Base-by-base conservation (phyloP, 1,140 invertebrate genomes). In the Diprion similis region DNA sequence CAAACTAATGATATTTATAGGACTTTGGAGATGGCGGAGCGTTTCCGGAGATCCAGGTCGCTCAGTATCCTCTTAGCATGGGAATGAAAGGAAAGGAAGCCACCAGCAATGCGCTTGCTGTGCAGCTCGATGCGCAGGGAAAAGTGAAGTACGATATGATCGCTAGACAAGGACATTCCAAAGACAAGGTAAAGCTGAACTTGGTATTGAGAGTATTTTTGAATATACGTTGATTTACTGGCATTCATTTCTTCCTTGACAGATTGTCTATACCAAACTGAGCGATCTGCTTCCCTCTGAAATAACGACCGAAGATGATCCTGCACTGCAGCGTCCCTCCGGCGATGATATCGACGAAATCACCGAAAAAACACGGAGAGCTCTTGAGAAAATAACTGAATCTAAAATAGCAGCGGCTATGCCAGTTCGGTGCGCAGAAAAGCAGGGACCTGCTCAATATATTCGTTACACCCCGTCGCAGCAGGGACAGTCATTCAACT, bases 121-220 rank as follows among this genome's bases (percentile, higher is more conserved):
- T 99, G 3, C 96, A 99, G 82, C 87, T 99, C 17, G 98, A 99
- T 90, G 93, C 96, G 19, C 91, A 95, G 73, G 96, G 96, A 10
- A 98, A 98, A 89, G 94, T 99, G 1, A 99, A 99, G 88, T 99
- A 99, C 87, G 98, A 99, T 86, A 92, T 96, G 6, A 93, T 99
- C 68, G 97, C 97, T 2, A 91, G 96, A 68, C 96, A 99, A 85
- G 98, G 98, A 0, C 97, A 99, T 87, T 91, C 92, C 15, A 98
- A 98, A 87, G 97, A 99, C 84, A 99, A 99, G 90, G 94, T 96
- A 79, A 76, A 65, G 64, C 64, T 75, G 74, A 66, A 47, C 75
- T 13, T 46, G 68, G 13, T 70, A 11, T 68, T 47, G 47, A 65
- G 17, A 76, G 46, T 37, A 46, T 66, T 71, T 66, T 48, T 11